Base-by-base conservation (phyloP, 2,113 vertebrate species). In the Phrynosoma blainvillii region DNA sequence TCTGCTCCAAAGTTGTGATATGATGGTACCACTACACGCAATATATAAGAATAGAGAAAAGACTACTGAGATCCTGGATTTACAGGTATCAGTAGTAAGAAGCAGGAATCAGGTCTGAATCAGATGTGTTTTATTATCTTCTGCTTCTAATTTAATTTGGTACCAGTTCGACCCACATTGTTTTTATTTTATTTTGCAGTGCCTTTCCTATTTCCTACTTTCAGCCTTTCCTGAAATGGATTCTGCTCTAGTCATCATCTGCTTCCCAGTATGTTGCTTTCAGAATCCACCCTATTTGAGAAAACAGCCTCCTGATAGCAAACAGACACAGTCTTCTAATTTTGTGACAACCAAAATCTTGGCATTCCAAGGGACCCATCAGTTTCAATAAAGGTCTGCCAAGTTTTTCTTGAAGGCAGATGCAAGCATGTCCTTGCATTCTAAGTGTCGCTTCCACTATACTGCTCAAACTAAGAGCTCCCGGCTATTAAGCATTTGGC, bases 211-310 rank as follows among this genome's bases (percentile, higher is more conserved):
- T n/a, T 20, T 78, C 92, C 80, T 81, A 27, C 16, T 32, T 70
- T 79, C 1, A 89, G 81, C 89, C 83, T 74, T 88, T 88, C 1
- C 7, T 81, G 91, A 90, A 94, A 79, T 91, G 80, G 21, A 25
- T 92, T 94, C 92, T 90, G 86, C 77, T 90, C 90, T 82, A 92
- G 87, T 92, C 87, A 94, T 88, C 8, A 0, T 82, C 86, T 86
- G 87, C 79, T 89, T 90, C 85, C 88, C 36, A 0, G 62, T 77
- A 74, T 88, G 79, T 85, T 25, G 0, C 79, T 59, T 88, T 87
- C 84, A 84, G 92, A 94, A 92, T 90, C 89, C 75, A 54, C 18
- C 91, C 52, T 90, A 14, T 91, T 91, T 91, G 91, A 74, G 21
- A 84, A 92, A 0, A 30, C 65, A 23, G 76, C 59, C 75, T 74